A percentile compares a stretch with the other conserved stretches of the same genome.
Evolutionary conservation across 2,113 vertebrate species (phyloP).

Genomic region (Rhea pennata): DNA sequence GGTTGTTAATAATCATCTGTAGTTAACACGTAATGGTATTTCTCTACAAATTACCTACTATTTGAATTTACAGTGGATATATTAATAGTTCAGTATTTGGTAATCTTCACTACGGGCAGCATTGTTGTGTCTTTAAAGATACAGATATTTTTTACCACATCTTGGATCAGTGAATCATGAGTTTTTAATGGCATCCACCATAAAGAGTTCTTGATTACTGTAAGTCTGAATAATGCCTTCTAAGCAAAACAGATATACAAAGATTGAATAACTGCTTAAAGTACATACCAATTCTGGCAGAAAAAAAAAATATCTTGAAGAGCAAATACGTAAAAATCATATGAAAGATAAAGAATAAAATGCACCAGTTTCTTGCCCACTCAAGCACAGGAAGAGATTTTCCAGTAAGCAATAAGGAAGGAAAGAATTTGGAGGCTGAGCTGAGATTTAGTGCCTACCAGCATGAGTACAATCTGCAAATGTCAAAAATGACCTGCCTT

Average conservation of each 20-base stretch:
- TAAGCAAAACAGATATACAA: background rate
- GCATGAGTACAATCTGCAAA: background rate
- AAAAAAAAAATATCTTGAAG: background rate
- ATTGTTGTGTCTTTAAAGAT: background rate
- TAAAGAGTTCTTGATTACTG: background rate
- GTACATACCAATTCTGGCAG: background rate
- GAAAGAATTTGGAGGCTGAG: background rate
- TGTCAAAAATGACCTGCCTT: background rate
- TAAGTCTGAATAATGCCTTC: background rate
- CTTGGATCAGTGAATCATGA: background rate
- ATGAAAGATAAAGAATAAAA: background rate
- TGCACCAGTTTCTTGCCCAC: background rate
- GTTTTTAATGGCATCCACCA: background rate
- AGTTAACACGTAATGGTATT: background rate
- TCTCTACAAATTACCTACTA: constrained; percentile 17
- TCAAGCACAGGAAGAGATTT: background rate
- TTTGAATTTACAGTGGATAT: constrained; percentile 20
- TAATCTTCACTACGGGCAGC: background rate
- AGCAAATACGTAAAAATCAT: background rate
- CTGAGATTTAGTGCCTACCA: background rate
- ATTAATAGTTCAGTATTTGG: background rate
- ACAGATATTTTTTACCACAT: background rate
- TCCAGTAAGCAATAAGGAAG: background rate
- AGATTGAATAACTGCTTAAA: background rate
- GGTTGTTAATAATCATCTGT: background rate